Evolutionary conservation across 92 coral and sea anemone species (phyloP).

Genomic region (Muricea muricata): DNA sequence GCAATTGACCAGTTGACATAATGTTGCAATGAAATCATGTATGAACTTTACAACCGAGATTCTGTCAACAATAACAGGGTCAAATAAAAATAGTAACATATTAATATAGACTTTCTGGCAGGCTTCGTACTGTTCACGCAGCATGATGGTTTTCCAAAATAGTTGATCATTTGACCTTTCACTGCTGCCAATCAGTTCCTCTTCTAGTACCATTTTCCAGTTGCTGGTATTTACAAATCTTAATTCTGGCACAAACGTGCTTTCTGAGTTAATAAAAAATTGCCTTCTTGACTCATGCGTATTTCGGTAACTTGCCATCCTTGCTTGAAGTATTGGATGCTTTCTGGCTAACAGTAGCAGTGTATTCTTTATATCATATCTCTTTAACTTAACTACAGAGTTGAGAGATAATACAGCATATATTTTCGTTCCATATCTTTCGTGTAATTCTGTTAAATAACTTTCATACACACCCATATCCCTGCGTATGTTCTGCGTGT

Average conservation of each 20-base stretch:
- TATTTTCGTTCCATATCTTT: not conserved
- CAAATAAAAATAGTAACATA: conserved; percentile 22
- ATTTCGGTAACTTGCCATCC: not conserved
- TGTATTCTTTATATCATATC: conserved; percentile 3
- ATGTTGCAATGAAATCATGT: not conserved
- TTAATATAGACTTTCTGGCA: not conserved
- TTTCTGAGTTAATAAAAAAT: not conserved
- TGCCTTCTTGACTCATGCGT: not conserved
- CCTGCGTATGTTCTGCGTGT: not conserved
- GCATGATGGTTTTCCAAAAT: conserved; percentile 17
- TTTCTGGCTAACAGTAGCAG: conserved; percentile 26
- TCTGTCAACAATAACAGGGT: conserved; percentile 27
- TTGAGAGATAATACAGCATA: conserved; percentile 26
- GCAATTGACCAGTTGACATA: conserved; percentile 29
- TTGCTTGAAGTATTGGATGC: conserved; percentile 14
- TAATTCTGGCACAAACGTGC: conserved; percentile 1
- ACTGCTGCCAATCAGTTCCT: not conserved
- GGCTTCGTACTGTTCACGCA: conserved; percentile 16
- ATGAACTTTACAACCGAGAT: conserved; percentile 12
- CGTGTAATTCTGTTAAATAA: conserved; percentile 9
- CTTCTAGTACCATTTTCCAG: conserved; percentile 27
- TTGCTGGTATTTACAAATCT: conserved; percentile 33
- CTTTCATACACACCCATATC: conserved; percentile 25
- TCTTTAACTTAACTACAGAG: conserved; percentile 8
- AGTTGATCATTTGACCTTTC: conserved; percentile 2